Base-by-base conservation (phyloP, 1,140 invertebrate species). In the Gryon sp. region DNA sequence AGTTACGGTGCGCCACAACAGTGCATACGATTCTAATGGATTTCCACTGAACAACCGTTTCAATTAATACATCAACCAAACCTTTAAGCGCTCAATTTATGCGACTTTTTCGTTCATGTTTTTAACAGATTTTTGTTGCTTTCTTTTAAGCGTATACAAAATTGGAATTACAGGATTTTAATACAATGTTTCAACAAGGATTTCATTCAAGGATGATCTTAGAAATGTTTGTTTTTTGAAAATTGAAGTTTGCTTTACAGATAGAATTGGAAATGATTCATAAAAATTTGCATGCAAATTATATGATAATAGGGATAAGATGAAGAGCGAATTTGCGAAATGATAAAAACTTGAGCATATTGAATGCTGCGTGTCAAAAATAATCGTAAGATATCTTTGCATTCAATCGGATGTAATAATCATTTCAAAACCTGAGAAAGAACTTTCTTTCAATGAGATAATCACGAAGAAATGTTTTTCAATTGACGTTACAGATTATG, bases 21-120 rank as follows among this genome's bases (percentile, higher is more conserved):
- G 74, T 79, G 76, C 81, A 79, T 77, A 70, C 66, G 52, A 75
- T 76, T 78, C 77, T 66, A 77, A 80, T 80, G 78, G 60, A 72
- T 77, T 80, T 68, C 38, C 36, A 43, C 41, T 48, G 60, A 32
- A 66, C 65, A 59, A 66, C 43, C 62, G 68, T 63, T 69, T 62
- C 75, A 72, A 70, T 70, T 68, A 72, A 65, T 63, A 32, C 20
- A 46, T 45, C 34, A 19, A 24, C 16, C 24, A 43, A 14, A 19
- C 40, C 2, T 15, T 53, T 55, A 41, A 70, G 19, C 45, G 43
- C 24, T 38, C 20, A 9, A 59, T 53, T 30, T 15, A 14, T 4
- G 19, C 16, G 19, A 45, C 32, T 63, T 52, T 63, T 41, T 20
- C 2, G 24, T 3, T 16, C 4, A 43, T 8, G 9, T n/a, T 24